Base-by-base conservation (phyloP, 1,140 invertebrate species). In the Lutraria rhynchaena region DNA sequence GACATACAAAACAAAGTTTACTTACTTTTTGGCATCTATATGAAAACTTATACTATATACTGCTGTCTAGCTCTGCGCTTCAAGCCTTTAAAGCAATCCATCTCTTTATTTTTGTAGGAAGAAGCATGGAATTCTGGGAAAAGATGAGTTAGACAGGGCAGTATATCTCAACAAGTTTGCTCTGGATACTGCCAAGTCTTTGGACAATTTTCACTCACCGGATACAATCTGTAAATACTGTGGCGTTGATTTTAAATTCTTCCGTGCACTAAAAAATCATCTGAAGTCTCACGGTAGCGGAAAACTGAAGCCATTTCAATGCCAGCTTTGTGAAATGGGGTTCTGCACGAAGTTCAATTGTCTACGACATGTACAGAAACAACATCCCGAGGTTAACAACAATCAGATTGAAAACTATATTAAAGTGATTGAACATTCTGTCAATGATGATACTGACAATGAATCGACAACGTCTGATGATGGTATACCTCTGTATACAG, bases 111-210 rank as follows among this genome's bases (percentile, higher is more conserved):
- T 61, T 88, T 74, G 19, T 80, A 91, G 93, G 70, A 99, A 93
- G 93, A 97, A 92, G 1, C 98, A 99, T 89, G 95, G 95, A 0
- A 96, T 97, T 93, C 93, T 95, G 57, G 94, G 95, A 3, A 94
- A 97, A 58, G 96, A 98, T 75, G 96, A 98, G 83, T 95, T 98
- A 0, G 97, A 97, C 88, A 95, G 95, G 51, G 95, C 95, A 3
- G 96, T 98, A 63, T 96, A 96, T 57, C 97, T 97, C 87, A 96
- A 97, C 92, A 88, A 88, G 55, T 89, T 86, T 83, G 95, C 96
- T 0, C 95, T 95, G 0, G 96, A 97, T 81, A 94, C 95, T 1
- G 95, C 95, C 22, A 96, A 96, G 41, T 77, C 83, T 11, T 44
- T 77, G 1, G 85, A 85, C 11, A 70, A 82, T 22, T 88, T 90